Evolutionary conservation across 2,888 invertebrate genomes (phyloP), one percentile per base, ranked within the genome.

Genomic region (Gryllus longicercus): DNA sequence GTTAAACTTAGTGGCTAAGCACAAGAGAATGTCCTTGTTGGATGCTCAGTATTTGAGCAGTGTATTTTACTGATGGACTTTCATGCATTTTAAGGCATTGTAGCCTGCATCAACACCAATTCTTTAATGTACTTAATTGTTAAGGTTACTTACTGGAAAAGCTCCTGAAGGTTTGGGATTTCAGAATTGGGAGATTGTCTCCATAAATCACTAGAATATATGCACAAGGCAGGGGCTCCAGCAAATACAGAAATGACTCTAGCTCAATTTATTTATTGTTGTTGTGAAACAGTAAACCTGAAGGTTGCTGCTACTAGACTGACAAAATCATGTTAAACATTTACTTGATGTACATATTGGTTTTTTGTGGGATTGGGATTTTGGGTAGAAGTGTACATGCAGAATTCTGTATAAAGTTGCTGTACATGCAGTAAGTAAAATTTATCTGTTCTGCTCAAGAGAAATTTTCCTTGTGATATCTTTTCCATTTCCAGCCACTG

Each of bases 361-460:
- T 63, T 18, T 63, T 63, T 18, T 63, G 14, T 14, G 63, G 63
- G 63, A 63, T 11, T 14, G 63, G 63, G 63, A 18, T 63, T 63
- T 18, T 18, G 63, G 63, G 63, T 63, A 63, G 63, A 63, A 63
- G 63, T 63, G n/a, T 63, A n/a, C n/a, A 38, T 38, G 38, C 38
- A 38, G 63, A 5, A 63, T 63, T 63, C 63, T 63, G 63, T 63
- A 63, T 63, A n/a, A 63, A 63, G 63, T 63, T 63, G 63, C n/a
- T 63, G 63, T 63, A 63, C 63, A 63, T 63, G 63, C 63, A 18
- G 63, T 63, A 63, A 63, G 63, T 63, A 63, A 63, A 63, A 63
- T 63, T 63, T n/a, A 63, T 63, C 63, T 38, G 38, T 38, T 38
- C 38, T 38, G 38, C 38, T 38, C 38, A 38, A 38, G 8, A 38